Evolutionary conservation across 2,113 vertebrate genomes (phyloP).

Genomic region (Aldabrachelys gigantea): DNA sequence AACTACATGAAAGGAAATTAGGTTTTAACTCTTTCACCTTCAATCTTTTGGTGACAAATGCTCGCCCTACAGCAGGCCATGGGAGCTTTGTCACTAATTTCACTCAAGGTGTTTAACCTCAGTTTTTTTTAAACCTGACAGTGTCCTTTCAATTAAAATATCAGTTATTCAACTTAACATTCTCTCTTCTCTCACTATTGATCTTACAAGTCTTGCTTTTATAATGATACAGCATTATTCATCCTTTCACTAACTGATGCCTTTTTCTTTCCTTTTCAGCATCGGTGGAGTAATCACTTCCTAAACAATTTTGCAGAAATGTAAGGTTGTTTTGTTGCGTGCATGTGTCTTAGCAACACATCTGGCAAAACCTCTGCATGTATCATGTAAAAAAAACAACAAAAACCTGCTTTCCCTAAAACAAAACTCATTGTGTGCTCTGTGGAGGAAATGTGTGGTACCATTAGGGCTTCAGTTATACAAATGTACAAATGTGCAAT

Average conservation of each 20-base stretch:
- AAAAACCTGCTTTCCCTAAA: conserved; percentile 74
- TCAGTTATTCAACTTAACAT: conserved; percentile 22
- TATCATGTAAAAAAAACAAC: conserved; percentile 78
- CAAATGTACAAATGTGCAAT: conserved; percentile 80
- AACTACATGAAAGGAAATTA: rapidly evolving
- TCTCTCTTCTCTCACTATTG: conserved; percentile 68
- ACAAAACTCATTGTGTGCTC: conserved; percentile 77
- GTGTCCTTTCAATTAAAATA: conserved; percentile 49
- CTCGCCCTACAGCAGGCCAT: not conserved
- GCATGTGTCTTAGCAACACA: conserved; percentile 94
- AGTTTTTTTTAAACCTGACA: conserved; percentile 50
- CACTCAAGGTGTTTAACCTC: not conserved
- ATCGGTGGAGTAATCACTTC: conserved; percentile 90
- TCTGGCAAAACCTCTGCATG: conserved; percentile 91
- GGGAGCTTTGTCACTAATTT: not conserved
- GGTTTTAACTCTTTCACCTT: not conserved
- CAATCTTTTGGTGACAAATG: not conserved
- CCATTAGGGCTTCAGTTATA: conserved; percentile 76
- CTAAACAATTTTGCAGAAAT: conserved; percentile 89
- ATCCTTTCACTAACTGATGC: conserved; percentile 72
- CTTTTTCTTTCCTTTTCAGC: conserved; percentile 89
- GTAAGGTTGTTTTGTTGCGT: conserved; percentile 93
- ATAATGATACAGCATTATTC: conserved; percentile 29
- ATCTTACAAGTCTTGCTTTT: conserved; percentile 65
- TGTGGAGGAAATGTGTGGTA: conserved; percentile 82